These are phyloP conservation scores for Ciconia boyciana DNA, from an alignment of 2,113 vertebrate genomes.

Conservation along the genomic window DNA sequence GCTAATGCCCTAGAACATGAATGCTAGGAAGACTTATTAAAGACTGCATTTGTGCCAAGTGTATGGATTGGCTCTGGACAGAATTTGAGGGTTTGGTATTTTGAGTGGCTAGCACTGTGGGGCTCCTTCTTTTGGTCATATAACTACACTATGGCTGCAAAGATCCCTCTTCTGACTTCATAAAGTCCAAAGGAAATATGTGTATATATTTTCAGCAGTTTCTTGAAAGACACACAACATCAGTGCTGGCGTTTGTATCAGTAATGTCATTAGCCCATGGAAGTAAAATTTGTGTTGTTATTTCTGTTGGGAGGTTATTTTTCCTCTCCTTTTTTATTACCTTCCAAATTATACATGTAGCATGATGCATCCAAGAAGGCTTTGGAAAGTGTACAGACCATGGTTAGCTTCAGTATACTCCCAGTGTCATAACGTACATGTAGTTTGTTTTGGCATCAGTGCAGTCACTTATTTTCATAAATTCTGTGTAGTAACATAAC, in stretches of 20 bases:
- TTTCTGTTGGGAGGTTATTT: neutral
- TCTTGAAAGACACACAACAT: neutral
- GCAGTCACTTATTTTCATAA: neutral
- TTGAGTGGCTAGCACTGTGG: neutral
- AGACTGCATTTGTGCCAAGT: neutral
- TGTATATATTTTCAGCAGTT: neutral
- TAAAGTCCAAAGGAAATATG: neutral
- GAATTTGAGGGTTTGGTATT: neutral
- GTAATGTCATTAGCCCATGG: neutral
- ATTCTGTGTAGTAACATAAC: neutral
- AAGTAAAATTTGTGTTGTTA: neutral
- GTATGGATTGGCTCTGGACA: neutral
- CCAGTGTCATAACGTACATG: accelerated
- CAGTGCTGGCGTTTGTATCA: neutral
- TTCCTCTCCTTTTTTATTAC: neutral
- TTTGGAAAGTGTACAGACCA: neutral
- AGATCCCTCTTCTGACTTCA: neutral
- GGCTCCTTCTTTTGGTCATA: neutral
- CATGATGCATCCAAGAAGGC: neutral
- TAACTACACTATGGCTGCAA: neutral
- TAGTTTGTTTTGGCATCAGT: neutral
- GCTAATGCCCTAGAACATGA: neutral
- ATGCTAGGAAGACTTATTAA: neutral
- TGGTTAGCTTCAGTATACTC: neutral
- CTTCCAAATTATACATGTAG: neutral